phyloP scores from a whole-genome alignment of 2,113 vertebrate species.

The Grantiella picta region DNA sequence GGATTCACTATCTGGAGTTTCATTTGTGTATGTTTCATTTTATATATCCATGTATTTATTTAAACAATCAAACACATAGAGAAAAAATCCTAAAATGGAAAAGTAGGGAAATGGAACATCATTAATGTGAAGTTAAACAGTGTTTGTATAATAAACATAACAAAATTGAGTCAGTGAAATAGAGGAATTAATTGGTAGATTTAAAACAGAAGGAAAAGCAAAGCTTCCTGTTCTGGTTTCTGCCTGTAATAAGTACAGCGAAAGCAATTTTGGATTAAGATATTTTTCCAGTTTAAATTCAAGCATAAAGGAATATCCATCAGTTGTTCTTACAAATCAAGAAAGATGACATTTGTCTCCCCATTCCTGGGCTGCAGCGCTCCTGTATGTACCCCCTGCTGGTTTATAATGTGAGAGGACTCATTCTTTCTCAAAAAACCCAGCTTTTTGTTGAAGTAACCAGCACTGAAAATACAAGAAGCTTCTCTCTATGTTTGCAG shows the following conservation, averaged over 20 bases:
- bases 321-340: background rate
- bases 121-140: conserved; percentile 6
- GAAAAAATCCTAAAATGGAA: background rate
- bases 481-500: background rate
- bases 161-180: background rate
- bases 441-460: background rate
- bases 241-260: background rate
- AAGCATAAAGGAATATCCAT: background rate
- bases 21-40: background rate
- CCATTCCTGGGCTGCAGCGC: background rate
- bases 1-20: background rate
- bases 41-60: background rate
- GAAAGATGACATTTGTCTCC: background rate
- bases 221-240: conserved; percentile 3
- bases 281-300: background rate
- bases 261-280: background rate
- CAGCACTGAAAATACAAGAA: background rate
- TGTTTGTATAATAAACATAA: background rate
- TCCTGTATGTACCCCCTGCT: background rate
- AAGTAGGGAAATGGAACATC: background rate
- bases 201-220: conserved; percentile 25
- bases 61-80: background rate
- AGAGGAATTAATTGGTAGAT: background rate
- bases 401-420: background rate
- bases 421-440: background rate